phyloP scores from a whole-genome alignment of 1,140 invertebrate species.

The Cydia fagiglandana region DNA sequence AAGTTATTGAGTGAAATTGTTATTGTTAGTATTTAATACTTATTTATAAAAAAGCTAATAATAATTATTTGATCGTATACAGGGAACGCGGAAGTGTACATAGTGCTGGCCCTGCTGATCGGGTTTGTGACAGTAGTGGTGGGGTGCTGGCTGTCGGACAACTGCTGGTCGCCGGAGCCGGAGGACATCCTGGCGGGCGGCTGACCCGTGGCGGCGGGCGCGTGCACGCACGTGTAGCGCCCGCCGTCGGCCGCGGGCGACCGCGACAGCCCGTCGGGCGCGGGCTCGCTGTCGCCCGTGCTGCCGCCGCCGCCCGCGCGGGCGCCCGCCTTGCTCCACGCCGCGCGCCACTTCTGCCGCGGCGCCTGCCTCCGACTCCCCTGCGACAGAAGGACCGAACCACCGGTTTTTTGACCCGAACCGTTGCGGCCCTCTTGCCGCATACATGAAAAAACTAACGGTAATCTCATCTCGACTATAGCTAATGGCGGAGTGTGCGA shows the following conservation, averaged over 20 bases:
- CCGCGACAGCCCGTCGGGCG: conserved; percentile 55
- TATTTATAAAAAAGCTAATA: not conserved
- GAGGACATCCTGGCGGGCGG: conserved; percentile 83
- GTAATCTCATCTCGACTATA: conserved; percentile 59
- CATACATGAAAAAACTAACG: conserved; percentile 67
- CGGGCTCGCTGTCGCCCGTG: conserved; percentile 65
- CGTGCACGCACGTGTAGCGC: conserved; percentile 78
- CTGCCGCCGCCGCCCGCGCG: conserved; percentile 57
- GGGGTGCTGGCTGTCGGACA: conserved; percentile 87
- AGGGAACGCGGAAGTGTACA: conserved; percentile 87
- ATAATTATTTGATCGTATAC: conserved; percentile 37
- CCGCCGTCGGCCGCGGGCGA: conserved; percentile 65
- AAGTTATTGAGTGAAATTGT: too few species aligned
- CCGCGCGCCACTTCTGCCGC: conserved; percentile 63
- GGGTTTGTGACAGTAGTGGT: conserved; percentile 85
- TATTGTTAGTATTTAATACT: too few species aligned
- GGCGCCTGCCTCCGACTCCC: conserved; percentile 59
- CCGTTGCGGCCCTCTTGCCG: conserved; percentile 53
- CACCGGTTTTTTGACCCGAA: conserved; percentile 60
- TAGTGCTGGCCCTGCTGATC: conserved; percentile 85
- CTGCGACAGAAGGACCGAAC: conserved; percentile 52
- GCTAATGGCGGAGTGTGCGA: conserved; percentile 61
- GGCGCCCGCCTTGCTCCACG: conserved; percentile 59
- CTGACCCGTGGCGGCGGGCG: conserved; percentile 82
- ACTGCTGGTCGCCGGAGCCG: conserved; percentile 86